phyloP scores from a whole-genome alignment of 2,888 invertebrate genomes.

The Catocala fraxini region DNA sequence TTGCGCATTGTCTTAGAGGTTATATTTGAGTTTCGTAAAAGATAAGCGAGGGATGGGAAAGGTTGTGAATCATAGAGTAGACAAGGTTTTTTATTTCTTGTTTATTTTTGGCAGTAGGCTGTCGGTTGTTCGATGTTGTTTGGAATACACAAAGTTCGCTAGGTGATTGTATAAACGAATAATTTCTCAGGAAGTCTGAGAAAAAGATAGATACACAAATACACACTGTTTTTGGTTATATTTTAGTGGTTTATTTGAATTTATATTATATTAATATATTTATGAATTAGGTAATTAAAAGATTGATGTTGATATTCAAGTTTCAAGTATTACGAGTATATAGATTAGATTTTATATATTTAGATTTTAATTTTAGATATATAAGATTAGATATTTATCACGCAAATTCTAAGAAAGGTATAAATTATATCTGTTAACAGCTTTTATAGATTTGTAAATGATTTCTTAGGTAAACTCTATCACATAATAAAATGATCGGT shows the following conservation, averaged over 20 bases:
- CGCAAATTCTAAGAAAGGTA: no score
- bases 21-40: constrained; percentile 77
- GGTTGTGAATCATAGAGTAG: constrained; percentile 54
- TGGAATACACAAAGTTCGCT: constrained; percentile 45
- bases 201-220: constrained; percentile 25
- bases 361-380: no score
- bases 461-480: no score
- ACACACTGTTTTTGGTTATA: constrained; percentile 44
- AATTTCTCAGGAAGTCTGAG: constrained; percentile 31
- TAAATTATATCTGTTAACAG: no score
- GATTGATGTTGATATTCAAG: no score
- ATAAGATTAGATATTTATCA: no score
- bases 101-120: constrained; percentile 75
- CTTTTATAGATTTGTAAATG: no score
- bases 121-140: constrained; percentile 50
- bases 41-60: constrained; percentile 75
- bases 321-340: no score
- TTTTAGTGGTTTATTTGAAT: constrained; percentile 26
- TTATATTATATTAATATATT: background rate
- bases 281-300: no score
- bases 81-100: constrained; percentile 55
- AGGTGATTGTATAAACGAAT: constrained; percentile 44
- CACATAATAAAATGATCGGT: no score
- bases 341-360: no score
- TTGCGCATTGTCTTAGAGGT: constrained; percentile 77